Evolutionary conservation across 2,888 invertebrate species (phyloP).

Genomic region (Epiblema foenella): DNA sequence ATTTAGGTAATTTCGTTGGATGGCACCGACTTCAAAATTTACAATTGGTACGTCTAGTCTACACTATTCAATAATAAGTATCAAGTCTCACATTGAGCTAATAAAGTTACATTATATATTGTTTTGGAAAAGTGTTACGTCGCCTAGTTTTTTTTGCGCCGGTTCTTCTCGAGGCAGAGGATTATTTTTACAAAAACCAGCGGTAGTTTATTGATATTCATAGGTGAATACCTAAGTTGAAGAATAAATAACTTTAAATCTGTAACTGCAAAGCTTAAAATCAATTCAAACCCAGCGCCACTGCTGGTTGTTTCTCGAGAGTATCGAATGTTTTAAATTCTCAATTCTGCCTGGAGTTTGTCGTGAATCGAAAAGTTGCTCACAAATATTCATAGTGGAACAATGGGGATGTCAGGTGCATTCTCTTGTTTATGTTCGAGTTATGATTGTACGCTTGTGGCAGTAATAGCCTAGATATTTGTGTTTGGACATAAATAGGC

Average conservation of each 20-base stretch:
- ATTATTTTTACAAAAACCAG: no score
- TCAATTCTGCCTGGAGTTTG: conserved; percentile 2
- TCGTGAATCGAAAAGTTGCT: conserved; percentile 34
- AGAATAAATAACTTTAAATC: background rate
- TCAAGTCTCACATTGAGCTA: no score
- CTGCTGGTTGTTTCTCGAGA: background rate
- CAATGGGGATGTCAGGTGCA: conserved; percentile 20
- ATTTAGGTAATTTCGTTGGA: no score
- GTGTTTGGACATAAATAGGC: background rate
- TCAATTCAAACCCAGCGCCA: conserved; percentile 4
- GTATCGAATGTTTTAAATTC: conserved; percentile 15
- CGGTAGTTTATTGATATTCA: no score
- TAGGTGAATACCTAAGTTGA: no score
- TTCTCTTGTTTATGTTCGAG: conserved; percentile 2
- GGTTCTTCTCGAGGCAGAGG: no score
- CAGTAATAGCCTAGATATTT: background rate
- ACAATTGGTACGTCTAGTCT: no score
- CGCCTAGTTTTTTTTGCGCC: no score
- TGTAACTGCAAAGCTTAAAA: background rate
- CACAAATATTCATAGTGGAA: conserved; percentile 49
- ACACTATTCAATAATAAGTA: no score
- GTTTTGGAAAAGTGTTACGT: no score
- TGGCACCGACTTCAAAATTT: no score
- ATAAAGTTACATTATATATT: no score
- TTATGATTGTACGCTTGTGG: conserved; percentile 6